Base-by-base conservation (phyloP, 2,113 vertebrate genomes). In the Apodemus speciosus region DNA sequence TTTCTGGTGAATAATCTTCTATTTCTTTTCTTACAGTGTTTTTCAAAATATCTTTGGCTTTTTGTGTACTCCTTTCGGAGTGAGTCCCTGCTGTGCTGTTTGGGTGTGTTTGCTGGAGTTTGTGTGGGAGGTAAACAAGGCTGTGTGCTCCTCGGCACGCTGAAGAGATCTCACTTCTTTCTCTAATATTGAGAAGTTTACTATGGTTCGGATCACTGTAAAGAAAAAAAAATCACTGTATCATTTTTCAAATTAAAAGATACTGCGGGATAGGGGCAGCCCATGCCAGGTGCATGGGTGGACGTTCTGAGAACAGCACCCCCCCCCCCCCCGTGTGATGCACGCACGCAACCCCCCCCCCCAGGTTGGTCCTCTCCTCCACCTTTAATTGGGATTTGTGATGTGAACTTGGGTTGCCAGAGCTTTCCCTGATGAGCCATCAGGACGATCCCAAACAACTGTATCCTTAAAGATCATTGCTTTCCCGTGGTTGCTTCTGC, bases 1-100 rank as follows among this genome's bases (percentile, higher is more conserved):
- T 94, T 94, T 94, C 18, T 69, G 66, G 53, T 69, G 53, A 90
- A 43, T 76, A 30, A 89, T 76, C 49, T 85, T 60, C 13, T 15
- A n/a, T 91, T 89, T 93, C 14, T 87, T 87, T 88, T 80, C 77
- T 84, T 51, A 46, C 16, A 27, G 27, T 66, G 40, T 85, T 64
- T 58, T 92, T 85, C 51, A 68, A 60, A 60, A 35, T 25, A 68
- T 32, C 32, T 60, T 13, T 64, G 23, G 51, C 38, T 51, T 76
- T 89, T 90, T 79, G 25, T 90, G 79, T 85, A 32, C 30, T 43
- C 25, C 0, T 46, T 66, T 85, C 13, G 2, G 40, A 76, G 9
- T 86, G 49, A n/a, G 30, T 23, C 58, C 73, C 56, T 53, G n/a
- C 51, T 51, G 16, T 30, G 5, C 49, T 56, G 20, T 69, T 40